These are phyloP conservation scores for Lasioglossum malachurum DNA, from an alignment of 2,888 invertebrate species.

Conservation along the genomic window DNA sequence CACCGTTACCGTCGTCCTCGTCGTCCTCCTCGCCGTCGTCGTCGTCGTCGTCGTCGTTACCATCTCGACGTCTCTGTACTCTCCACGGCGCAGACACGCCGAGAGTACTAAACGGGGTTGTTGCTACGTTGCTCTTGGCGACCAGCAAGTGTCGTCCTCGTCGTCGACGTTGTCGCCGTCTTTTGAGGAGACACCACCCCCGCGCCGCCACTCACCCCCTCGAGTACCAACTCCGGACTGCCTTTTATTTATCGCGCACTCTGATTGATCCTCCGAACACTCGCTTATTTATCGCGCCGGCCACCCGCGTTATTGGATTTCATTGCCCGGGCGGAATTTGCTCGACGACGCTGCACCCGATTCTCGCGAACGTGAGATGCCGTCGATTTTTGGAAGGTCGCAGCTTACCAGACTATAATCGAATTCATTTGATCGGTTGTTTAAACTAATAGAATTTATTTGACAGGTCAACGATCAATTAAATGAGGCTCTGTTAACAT, in stretches of 20 bases:
- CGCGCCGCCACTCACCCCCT: not conserved
- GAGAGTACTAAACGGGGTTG: constrained; percentile 80
- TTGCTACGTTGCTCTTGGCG: constrained; percentile 78
- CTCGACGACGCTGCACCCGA: not conserved
- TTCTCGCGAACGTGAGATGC: not conserved
- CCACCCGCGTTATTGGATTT: not conserved
- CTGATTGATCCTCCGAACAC: constrained; percentile 28
- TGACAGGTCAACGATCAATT: not conserved
- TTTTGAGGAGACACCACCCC: constrained; percentile 58
- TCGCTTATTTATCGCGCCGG: constrained; percentile 18
- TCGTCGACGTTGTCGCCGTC: constrained; percentile 63
- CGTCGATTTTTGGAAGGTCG: not conserved
- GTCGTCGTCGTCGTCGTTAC: constrained; percentile 45
- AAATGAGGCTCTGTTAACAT: not conserved
- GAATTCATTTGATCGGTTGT: not conserved
- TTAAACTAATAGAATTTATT: not conserved
- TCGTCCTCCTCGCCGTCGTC: constrained; percentile 22
- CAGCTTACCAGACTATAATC: not conserved
- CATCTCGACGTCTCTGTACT: constrained; percentile 65
- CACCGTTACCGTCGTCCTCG: not conserved
- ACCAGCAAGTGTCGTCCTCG: constrained; percentile 80
- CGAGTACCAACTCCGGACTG: not conserved
- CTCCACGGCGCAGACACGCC: constrained; percentile 74
- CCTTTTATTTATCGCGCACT: constrained; percentile 14
- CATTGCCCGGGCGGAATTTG: not conserved